Evolutionary conservation across 1,140 invertebrate species (phyloP), one percentile per base, ranked within the genome.

Genomic region (Brachionus plicatilis): DNA sequence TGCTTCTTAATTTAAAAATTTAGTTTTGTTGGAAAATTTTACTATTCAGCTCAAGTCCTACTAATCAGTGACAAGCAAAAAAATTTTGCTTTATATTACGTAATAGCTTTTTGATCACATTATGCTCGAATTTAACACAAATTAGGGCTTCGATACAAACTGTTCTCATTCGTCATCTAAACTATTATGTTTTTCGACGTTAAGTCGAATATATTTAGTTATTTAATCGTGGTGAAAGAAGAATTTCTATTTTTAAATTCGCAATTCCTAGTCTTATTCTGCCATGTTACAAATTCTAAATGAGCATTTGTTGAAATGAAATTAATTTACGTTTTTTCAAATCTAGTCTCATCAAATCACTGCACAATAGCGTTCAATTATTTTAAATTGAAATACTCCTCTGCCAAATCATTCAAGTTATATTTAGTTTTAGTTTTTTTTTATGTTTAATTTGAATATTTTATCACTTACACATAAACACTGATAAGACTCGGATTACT

Each of bases 101-200:
- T 70, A 70, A 70, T 70, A 70, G 29, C 20, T 76, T 76, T 76
- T 76, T 76, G n/a, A 70, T 70, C 3, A 70, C 27, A 37, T 33
- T 70, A 70, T 37, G 27, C 11, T 70, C 41, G 29, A 33, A 70
- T 70, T 70, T 41, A 70, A 37, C 27, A n/a, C 12, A 37, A 70
- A 24, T 37, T 70, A 70, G 33, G 37, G 37, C 66, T 70, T 37
- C 37, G 37, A 70, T 37, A 70, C 66, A 70, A 60, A 60, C 53
- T 60, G 53, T 60, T 60, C 53, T 60, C 53, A 60, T 60, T 60
- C n/a, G 53, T 60, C 53, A 60, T 60, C n/a, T 60, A 60, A 60
- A 60, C 53, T 60, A 60, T 60, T 24, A 60, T 60, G 53, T 20
- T 47, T 20, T 47, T 60, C 53, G 7, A 24, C 53, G 53, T 60